Evolutionary conservation across 2,113 vertebrate species (phyloP).

Genomic region (Gorilla gorilla): DNA sequence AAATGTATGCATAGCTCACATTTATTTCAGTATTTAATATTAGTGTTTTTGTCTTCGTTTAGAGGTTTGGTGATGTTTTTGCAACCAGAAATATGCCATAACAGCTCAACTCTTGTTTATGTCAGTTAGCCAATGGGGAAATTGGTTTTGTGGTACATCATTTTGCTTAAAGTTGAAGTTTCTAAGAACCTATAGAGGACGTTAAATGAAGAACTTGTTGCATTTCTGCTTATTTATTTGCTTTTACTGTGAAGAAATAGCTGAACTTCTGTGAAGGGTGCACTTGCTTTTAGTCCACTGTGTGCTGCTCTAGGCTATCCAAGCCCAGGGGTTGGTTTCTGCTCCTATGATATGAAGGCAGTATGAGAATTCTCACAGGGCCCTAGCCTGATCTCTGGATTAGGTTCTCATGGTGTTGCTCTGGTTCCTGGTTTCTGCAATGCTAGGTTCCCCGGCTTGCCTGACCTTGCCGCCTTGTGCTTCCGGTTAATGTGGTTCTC

Average conservation of each 20-base stretch:
- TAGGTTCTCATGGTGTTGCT: not conserved
- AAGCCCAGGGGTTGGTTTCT: not conserved
- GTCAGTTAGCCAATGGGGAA: not conserved
- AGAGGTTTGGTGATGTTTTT: not conserved
- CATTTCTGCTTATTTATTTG: not conserved
- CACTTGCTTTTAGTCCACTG: not conserved
- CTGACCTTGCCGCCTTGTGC: not conserved
- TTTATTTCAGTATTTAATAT: not conserved
- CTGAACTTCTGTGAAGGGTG: not conserved
- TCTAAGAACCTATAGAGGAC: not conserved
- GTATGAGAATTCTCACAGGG: not conserved
- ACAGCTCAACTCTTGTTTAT: not conserved
- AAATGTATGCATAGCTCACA: not conserved
- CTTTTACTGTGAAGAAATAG: not conserved
- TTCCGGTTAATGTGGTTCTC: not conserved
- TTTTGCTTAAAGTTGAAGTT: not conserved
- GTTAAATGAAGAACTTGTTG: not conserved
- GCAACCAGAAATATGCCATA: not conserved
- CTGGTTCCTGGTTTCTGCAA: not conserved
- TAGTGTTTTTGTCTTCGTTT: not conserved
- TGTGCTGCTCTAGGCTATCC: not conserved
- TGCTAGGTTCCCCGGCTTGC: not conserved
- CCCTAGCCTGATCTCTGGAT: not conserved
- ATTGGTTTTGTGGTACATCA: not conserved
- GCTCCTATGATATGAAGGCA: not conserved